Base-by-base conservation (phyloP, 2,797 vertebrate species). In the Pseudomugil tenellus region DNA sequence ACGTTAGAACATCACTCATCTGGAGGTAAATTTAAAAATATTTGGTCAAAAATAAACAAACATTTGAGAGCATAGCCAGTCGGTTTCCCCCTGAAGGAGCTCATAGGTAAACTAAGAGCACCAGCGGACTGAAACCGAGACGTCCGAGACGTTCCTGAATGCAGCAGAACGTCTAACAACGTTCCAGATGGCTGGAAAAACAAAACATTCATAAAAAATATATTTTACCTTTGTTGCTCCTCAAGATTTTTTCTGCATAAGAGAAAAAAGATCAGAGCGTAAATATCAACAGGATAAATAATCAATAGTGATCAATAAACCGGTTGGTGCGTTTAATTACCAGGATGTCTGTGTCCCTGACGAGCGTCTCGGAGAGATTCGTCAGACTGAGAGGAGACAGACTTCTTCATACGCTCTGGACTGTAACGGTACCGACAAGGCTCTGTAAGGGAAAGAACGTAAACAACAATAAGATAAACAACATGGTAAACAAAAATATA, bases 351-450 rank as follows among this genome's bases (percentile, higher is more conserved):
- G 60, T 91, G 92, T 0, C 92, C 95, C 57, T 93, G 91, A 1
- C 87, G 82, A 21, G 55, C 55, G 0, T 14, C 85, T 0, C 29
- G 62, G 0, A 74, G 79, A 0, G 89, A 75, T 0, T 96, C 94
- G 0, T 93, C 93, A 19, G 83, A 56, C 26, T 95, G 94, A 72
- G 83, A 89, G 25, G 94, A 94, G 79, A 82, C 81, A 0, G 90
- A 88, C 74, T 96, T 97, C 91, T 96, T 97, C 72, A 95, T 81
- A 59, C 89, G 92, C 73, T 97, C 95, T 0, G 96, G 96, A 69
- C 96, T 97, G 74, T 89, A 96, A 17, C 90, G 94, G 66, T 95
- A 95, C 77, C 91, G 91, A 0, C 82, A 81, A 34, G 95, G 93
- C 67, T 95, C 97, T 98, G 82, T 28, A 28, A 35, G 37, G 41